Base-by-base conservation (phyloP, 2,113 vertebrate species). In the Porphyrio hochstetteri region DNA sequence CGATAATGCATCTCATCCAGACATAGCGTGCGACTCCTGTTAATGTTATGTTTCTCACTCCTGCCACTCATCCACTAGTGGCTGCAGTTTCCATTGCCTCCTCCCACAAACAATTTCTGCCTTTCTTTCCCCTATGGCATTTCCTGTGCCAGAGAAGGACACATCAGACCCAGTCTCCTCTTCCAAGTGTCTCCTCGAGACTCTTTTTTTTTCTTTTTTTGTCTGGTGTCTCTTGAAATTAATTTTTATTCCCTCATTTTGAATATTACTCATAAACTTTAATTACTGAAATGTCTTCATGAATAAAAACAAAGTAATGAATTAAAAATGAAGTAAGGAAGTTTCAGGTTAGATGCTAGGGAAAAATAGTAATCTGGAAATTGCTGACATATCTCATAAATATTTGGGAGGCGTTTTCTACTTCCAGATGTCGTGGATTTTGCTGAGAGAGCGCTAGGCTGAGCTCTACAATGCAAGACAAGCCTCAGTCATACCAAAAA, bases 361-460 rank as follows among this genome's bases (percentile, higher is more conserved):
- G 80, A 68, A 91, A 93, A 95, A 52, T 2, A 57, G 38, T 56
- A 76, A 90, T 90, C 82, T 86, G 88, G 88, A 96, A 95, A 96
- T 86, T 53, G 82, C 69, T 96, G 90, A 90, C 64, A n/a, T 90
- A 77, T 77, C 76, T 86, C 72, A 81, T 86, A 96, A 96, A 93
- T 87, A 95, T 96, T 95, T 96, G 84, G 81, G 71, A 96, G 28
- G 60, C 50, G 76, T 94, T 96, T 91, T 84, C 88, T 89, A 79
- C 65, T 96, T 96, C 86, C 93, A 96, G 86, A 95, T 96, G 95
- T 96, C 80, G 69, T 8, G 76, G 83, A 33, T 48, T 69, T 29
- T 63, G 53, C 50, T 76, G 86, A 69, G 69, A 92, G 60, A 52
- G 57, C 68, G 80, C 59, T 92, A 60, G 38, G 46, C 27, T 88